These are phyloP conservation scores for Isotomurus palustris DNA, from an alignment of 2,888 invertebrate genomes.

Conservation along the genomic window DNA sequence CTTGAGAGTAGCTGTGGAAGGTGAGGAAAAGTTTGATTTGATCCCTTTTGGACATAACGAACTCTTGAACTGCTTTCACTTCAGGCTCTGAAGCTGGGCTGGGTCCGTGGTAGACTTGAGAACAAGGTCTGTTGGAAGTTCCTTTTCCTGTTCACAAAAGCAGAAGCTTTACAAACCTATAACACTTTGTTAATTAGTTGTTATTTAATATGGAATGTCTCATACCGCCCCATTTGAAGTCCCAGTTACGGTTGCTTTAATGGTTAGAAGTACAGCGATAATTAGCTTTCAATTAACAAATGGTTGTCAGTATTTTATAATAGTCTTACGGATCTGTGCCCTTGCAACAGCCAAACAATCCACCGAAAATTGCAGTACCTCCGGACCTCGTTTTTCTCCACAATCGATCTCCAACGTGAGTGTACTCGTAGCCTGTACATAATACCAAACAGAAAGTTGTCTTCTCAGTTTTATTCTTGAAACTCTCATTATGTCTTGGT, in stretches of 20 bases:
- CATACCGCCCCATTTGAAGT: conserved; percentile 50
- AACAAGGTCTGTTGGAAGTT: conserved; percentile 42
- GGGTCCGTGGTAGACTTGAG: conserved; percentile 43
- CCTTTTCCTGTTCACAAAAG: conserved; percentile 17
- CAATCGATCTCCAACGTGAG: conserved; percentile 53
- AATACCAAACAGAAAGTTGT: not conserved
- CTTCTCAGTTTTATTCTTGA: not conserved
- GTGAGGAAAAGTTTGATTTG: conserved; percentile 63
- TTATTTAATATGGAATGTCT: too few species aligned
- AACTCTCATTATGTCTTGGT: not conserved
- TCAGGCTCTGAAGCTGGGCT: conserved; percentile 64
- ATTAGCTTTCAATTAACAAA: not conserved
- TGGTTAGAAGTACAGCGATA: conserved; percentile 58
- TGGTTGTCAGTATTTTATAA: not conserved
- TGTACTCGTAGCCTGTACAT: conserved; percentile 29
- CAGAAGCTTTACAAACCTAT: not conserved
- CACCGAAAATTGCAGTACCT: conserved; percentile 36
- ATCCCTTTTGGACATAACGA: conserved; percentile 55
- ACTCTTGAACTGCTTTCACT: conserved; percentile 62
- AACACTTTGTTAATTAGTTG: not conserved
- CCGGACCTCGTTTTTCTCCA: conserved; percentile 71
- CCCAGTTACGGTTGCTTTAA: conserved; percentile 71
- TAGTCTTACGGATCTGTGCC: conserved; percentile 38
- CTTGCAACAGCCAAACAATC: conserved; percentile 40
- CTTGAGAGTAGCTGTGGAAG: conserved; percentile 73